phyloP scores from a whole-genome alignment of 2,113 vertebrate species.

The Podilymbus podiceps region DNA sequence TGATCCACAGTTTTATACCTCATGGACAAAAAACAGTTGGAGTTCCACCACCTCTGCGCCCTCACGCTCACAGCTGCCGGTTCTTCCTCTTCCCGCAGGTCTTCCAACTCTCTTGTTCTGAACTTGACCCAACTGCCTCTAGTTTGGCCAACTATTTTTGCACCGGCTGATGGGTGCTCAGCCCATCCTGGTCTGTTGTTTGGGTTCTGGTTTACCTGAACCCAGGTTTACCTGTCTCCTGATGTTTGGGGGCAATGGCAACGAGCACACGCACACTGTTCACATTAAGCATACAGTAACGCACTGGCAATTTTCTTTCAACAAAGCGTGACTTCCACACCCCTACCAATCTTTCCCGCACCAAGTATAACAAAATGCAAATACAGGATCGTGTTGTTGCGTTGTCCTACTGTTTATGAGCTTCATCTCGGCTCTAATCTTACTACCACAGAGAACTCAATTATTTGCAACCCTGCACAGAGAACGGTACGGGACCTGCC shows the following conservation, averaged over 20 bases:
- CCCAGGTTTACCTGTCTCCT: neutral
- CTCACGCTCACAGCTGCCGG: neutral
- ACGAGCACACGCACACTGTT: neutral
- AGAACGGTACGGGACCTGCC: neutral
- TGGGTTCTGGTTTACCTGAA: neutral
- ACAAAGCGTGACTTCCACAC: neutral
- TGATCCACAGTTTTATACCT: neutral
- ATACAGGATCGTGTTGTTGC: neutral
- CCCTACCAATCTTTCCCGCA: neutral
- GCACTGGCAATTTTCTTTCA: neutral
- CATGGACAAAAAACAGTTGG: neutral
- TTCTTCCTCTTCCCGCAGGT: neutral
- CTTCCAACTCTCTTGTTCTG: neutral
- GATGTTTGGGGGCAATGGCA: neutral
- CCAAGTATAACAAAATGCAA: neutral
- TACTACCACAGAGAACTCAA: neutral
- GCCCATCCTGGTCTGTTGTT: neutral
- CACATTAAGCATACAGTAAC: neutral
- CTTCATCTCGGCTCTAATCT: neutral
- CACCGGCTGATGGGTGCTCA: neutral
- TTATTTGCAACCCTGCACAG: neutral
- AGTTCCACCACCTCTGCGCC: neutral
- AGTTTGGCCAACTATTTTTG: neutral
- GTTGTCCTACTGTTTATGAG: neutral
- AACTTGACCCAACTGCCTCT: neutral